A percentile compares a stretch with the other conserved stretches of the same genome.
Conservation (phyloP, 2,113 vertebrate genomes). For the Leptodactylus fuscus region DNA sequence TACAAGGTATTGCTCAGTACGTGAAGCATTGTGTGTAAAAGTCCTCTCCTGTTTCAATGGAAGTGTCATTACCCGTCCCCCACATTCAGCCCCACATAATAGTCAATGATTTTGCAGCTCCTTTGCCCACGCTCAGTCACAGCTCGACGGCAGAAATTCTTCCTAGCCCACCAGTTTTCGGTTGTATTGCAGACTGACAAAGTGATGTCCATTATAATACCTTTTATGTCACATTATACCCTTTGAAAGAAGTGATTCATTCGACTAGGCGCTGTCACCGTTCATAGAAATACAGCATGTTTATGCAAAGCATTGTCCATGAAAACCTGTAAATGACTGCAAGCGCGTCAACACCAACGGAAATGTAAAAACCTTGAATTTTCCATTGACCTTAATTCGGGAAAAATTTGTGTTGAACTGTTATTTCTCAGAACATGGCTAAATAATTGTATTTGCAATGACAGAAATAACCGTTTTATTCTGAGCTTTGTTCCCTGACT, state of each 20-base stretch:
- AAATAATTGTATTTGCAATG: too few relatives aligned
- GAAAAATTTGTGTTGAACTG: too few relatives aligned
- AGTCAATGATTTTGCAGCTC: neutral
- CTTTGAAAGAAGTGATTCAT: neutral
- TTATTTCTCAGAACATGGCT: too few relatives aligned
- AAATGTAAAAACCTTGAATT: too few relatives aligned
- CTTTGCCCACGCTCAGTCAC: neutral
- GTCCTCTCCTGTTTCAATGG: neutral
- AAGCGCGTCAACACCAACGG: too few relatives aligned
- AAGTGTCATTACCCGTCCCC: neutral
- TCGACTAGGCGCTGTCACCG: neutral
- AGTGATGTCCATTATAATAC: neutral
- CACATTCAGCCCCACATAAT: neutral
- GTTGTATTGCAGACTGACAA: neutral
- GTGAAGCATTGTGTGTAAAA: neutral
- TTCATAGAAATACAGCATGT: neutral
- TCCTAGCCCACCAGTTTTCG: neutral
- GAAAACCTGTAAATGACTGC: neutral
- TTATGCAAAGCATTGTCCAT: neutral
- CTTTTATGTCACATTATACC: neutral
- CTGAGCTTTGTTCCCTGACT: too few relatives aligned
- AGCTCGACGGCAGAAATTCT: neutral
- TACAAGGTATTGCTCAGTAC: neutral
- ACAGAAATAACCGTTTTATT: too few relatives aligned
- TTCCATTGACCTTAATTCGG: too few relatives aligned